Evolutionary conservation across 2,113 vertebrate genomes (phyloP), one percentile per base, ranked within the genome.

Genomic region (Lamprologus ornatipinnis): DNA sequence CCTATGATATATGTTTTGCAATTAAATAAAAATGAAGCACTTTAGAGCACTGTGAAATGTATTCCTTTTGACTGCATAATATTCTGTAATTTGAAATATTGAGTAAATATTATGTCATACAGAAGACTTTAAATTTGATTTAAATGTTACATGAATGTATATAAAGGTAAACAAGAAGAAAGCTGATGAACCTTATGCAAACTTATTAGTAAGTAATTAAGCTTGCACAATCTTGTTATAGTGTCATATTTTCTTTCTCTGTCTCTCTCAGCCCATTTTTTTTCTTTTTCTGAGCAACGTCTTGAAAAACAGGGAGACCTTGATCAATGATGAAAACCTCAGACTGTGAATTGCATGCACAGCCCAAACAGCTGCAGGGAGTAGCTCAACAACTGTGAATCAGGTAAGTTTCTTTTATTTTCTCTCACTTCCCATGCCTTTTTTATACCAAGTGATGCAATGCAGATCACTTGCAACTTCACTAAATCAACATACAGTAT

Each of bases 371-470:
- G 70, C 83, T 88, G 86, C 63, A 82, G 82, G 80, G 40, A 78
- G 47, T 81, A 28, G 31, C 40, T 86, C 28, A 79, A 47, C 45
- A 85, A 81, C 17, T 65, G 54, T 23, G 58, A 84, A 85, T 82
- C 42, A 79, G 35, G n/a, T 31, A 55, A 9, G 11, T 54, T 83
- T 33, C 19, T 26, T 45, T 47, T 33, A 63, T 42, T 84, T 63
- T 55, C 35, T 47, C 11, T 57, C 15, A 31, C 21, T 88, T 65
- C 60, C 85, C 3, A 5, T 17, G 60, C 42, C n/a, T 37, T 37
- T 84, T 87, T 91, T 40, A 51, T 80, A 89, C 8, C n/a, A 47
- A 85, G 19, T 91, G 89, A 35, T 92, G 88, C 82, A 93, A 58
- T 82, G 83, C 75, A 82, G 83, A 87, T 28, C 12, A 68, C 85